Base-by-base conservation (phyloP, 2,113 vertebrate species). In the Hippocampus abdominalis region DNA sequence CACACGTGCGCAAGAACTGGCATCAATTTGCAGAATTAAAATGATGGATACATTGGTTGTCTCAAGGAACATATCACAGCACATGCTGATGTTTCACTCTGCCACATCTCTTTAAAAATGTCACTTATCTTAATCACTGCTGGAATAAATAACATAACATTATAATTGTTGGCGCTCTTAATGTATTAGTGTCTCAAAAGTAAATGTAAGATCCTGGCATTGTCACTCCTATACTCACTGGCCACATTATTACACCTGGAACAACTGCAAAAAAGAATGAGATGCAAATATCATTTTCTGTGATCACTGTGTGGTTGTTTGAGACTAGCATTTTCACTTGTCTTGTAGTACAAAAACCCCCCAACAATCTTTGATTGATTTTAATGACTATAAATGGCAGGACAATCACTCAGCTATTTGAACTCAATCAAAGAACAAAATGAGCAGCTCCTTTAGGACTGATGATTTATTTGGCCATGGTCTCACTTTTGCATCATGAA, bases 41-140 rank as follows among this genome's bases (percentile, higher is more conserved):
- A 69, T 13, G 18, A 68, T 13, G n/a, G 61, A 66, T 74, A 79
- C 85, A 85, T 70, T 78, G 69, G 76, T 81, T 74, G 78, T 84
- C 81, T 65, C 60, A 32, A 21, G 72, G 68, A 85, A 68, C 72
- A 69, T 73, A 81, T 78, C 74, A 68, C 64, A 53, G 57, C 68
- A 70, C 81, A 77, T 86, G 32, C 32, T 36, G 64, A 81, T 73
- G 16, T 48, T 62, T 48, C 66, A 65, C 73, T 61, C n/a, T 15
- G 1, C 53, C 8, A 64, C 61, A 71, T 64, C 66, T 54, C 64
- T 25, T 64, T 36, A 48, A 13, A 15, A 29, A 64, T 62, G 73
- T 59, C 27, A 36, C 29, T 10, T 8, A 25, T 60, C 57, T 60
- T 20, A 29, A 20, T 36, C 25, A 16, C 1, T 60, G 27, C 16